Evolutionary conservation across 1,140 invertebrate species (phyloP).

Genomic region (Mycetomoellerius zeteki): DNA sequence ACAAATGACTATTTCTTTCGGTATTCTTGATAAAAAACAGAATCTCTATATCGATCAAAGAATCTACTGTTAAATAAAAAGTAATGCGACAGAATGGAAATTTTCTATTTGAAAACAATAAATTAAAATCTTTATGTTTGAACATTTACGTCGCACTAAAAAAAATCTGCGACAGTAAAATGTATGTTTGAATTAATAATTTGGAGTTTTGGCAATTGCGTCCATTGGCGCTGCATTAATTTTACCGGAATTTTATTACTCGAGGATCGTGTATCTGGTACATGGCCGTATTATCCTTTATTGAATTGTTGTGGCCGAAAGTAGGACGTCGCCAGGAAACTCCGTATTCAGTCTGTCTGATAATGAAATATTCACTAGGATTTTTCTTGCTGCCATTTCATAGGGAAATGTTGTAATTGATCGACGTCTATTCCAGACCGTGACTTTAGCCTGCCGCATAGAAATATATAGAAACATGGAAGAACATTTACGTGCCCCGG

Average conservation of each 20-base stretch:
- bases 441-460: conserved; percentile 15
- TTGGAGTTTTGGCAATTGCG: not conserved
- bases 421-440: conserved; percentile 29
- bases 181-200: not conserved
- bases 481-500: not conserved
- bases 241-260: conserved; percentile 6
- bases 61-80: not conserved
- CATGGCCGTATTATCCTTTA: conserved; percentile 43
- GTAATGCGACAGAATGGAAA: not conserved
- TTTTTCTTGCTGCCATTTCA: conserved; percentile 46
- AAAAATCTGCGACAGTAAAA: not conserved
- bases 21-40: not conserved
- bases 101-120: not conserved
- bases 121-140: not conserved
- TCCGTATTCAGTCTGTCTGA: conserved; percentile 37
- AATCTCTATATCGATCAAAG: not conserved
- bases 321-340: conserved; percentile 50
- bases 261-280: conserved; percentile 35
- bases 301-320: conserved; percentile 48
- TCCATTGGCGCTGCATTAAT: not conserved
- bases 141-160: not conserved
- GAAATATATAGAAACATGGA: conserved; percentile 19
- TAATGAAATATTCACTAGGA: conserved; percentile 46
- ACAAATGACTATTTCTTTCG: not conserved
- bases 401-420: conserved; percentile 45